Evolutionary conservation across 2,113 vertebrate genomes (phyloP), one percentile per base, ranked within the genome.

Genomic region (Regulus satrapa): DNA sequence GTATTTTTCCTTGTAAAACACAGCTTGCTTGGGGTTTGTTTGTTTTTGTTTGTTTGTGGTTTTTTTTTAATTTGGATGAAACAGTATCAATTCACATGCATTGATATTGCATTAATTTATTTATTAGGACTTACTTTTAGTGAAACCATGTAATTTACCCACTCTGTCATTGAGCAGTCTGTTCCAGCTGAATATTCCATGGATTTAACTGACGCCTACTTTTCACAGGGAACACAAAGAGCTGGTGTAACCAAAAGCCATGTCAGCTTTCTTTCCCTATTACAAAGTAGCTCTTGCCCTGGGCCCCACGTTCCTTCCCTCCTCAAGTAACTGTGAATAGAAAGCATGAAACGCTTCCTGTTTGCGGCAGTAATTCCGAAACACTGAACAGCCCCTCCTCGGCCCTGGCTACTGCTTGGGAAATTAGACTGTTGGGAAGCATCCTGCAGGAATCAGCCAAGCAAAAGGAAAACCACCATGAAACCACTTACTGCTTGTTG

Each of bases 301-400:
- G 94, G 96, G 95, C 94, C 96, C 92, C 96, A 93, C 32, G 24
- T 93, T 94, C 81, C 83, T 92, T 91, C 92, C 89, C 91, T 96
- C 95, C 85, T 95, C 95, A 94, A 84, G 83, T 73, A 73, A 88
- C 67, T 94, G 88, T 95, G 95, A 97, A 95, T 66, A 95, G 89
- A 93, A 93, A 91, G 95, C 95, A 94, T 81, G 89, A 96, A 97
- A 88, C 1, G 48, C 73, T 97, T 97, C 97, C 97, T 94, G 96
- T 95, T 71, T 88, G 89, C 10, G 55, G 92, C 93, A 88, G 59
- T 87, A 85, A 97, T 72, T 97, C 74, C 92, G 12, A 69, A 89
- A 68, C 66, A 28, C 51, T 25, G 90, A 91, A 67, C 86, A 85
- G 82, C 88, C 86, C 64, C 31, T 36, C 49, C 32, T 69, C 52